Evolutionary conservation across 2,888 invertebrate species (phyloP), one percentile per base, ranked within the genome.

Genomic region (Fragum sueziense): DNA sequence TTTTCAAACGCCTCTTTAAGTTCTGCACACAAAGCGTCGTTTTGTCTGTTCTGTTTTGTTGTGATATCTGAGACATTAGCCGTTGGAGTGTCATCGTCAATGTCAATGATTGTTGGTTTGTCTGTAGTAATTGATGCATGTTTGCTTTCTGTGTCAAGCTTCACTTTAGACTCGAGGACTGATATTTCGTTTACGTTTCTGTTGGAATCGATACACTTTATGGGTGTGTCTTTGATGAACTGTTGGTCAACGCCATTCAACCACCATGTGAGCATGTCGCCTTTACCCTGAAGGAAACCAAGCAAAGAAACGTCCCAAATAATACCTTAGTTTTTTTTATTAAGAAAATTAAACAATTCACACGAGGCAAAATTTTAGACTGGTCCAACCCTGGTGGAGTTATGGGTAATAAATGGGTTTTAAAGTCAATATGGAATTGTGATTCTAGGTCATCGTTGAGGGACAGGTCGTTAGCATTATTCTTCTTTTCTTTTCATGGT

Each of bases 231-330:
- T 25, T 27, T 27, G 25, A 72, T 29, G 62, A 61, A 54, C 22
- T 67, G 11, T 17, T 31, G 41, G 25, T 52, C 54, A 41, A 76
- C 61, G 17, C 83, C 85, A n/a, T 69, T 57, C 1, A 89, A 68
- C 89, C 89, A 89, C 82, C 86, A 89, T 0, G 89, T 89, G n/a
- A 81, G 37, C 89, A 89, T 89, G 11, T 89, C 88, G 20, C 89
- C 89, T 72, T 89, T 89, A 2, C 89, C 89, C 89, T 89, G 76
- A 7, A n/a, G 14, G 7, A 47, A 47, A 47, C n/a, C n/a, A n/a
- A n/a, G n/a, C n/a, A n/a, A n/a, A n/a, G n/a, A n/a, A n/a, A n/a
- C n/a, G n/a, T n/a, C n/a, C n/a, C n/a, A n/a, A n/a, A n/a, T n/a
- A n/a, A n/a, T n/a, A n/a, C n/a, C n/a, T n/a, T n/a, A n/a, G n/a